These are phyloP conservation scores for Schizotus pectinicornis DNA, from an alignment of 2,888 invertebrate genomes.

Conservation along the genomic window DNA sequence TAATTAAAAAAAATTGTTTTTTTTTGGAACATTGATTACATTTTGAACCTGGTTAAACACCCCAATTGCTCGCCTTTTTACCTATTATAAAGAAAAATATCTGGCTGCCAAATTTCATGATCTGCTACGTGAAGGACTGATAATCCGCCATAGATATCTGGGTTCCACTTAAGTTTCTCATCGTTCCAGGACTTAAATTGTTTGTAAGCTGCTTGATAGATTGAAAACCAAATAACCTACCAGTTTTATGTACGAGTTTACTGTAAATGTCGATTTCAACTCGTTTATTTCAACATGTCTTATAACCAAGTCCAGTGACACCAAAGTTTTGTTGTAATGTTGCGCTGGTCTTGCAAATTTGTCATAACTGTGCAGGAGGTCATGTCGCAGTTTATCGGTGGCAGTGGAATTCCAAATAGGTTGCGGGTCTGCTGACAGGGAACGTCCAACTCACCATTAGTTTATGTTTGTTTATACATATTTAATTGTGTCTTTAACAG, in stretches of 20 bases:
- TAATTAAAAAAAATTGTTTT: conserved; percentile 52
- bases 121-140: conserved; percentile 66
- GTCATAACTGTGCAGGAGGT: conserved; percentile 65
- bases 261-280: conserved; percentile 64
- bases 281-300: conserved; percentile 73
- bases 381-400: conserved; percentile 63
- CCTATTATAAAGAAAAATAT: conserved; percentile 74
- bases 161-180: conserved; percentile 75
- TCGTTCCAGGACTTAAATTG: conserved; percentile 73
- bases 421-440: conserved; percentile 45
- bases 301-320: conserved; percentile 64
- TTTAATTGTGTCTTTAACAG: no score
- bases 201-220: background rate
- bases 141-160: conserved; percentile 69
- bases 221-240: conserved; percentile 57
- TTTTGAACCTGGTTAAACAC: no score
- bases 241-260: conserved; percentile 67
- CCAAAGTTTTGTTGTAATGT: conserved; percentile 60
- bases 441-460: no score
- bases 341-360: conserved; percentile 64
- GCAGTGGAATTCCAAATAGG: conserved; percentile 64
- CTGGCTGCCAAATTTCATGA: conserved; percentile 81
- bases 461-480: no score
- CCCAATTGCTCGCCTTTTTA: no score
- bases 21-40: conserved; percentile 6